Evolutionary conservation across 1,140 invertebrate species (phyloP), one percentile per base, ranked within the genome.

Genomic region (Probaryconus sp.): DNA sequence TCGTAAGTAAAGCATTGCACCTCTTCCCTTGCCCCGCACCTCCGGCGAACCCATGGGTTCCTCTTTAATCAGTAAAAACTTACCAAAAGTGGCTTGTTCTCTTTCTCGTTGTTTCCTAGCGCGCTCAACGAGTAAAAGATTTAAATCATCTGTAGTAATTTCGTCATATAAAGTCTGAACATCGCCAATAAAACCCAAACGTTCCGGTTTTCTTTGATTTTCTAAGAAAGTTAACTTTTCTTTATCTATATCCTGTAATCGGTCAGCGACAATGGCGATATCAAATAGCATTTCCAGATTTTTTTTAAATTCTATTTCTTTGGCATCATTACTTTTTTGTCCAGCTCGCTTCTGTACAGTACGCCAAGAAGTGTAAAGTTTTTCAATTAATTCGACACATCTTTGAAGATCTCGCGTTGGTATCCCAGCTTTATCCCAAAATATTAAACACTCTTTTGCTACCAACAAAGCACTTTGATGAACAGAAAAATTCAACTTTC

Each of bases 201-300:
- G 21, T 40, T 48, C 31, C 3, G 30, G 24, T 42, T 31, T 38
- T 31, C 64, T 14, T 42, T 68, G 64, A 26, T 68, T 51, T 18
- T 60, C 42, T 42, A 61, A 53, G 45, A 61, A 42, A 9, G 51
- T 24, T 9, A 43, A 28, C 18, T 33, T 70, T n/a, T 21, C 24
- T 14, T 7, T 33, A 17, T 16, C 30, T 24, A 51, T 4, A 9
- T 28, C 24, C n/a, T 11, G 1, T 2, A 68, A 3, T 16, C 5
- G 13, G 17, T 48, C 35, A 42, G 47, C 6, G 53, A 47, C 6
- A 3, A 10, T 48, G 1, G 30, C 65, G 31, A 24, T 24, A 3
- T 24, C 3, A 24, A 24, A 24, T 7, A 24, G 7, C 3, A 24
- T 24, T 7, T 24, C 7, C 3, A 24, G 7, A 24, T 7, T 7